A percentile compares a stretch with the other conserved stretches of the same genome.
Conservation (phyloP, 2,888 invertebrate species). For the Stenodera caucasica region DNA sequence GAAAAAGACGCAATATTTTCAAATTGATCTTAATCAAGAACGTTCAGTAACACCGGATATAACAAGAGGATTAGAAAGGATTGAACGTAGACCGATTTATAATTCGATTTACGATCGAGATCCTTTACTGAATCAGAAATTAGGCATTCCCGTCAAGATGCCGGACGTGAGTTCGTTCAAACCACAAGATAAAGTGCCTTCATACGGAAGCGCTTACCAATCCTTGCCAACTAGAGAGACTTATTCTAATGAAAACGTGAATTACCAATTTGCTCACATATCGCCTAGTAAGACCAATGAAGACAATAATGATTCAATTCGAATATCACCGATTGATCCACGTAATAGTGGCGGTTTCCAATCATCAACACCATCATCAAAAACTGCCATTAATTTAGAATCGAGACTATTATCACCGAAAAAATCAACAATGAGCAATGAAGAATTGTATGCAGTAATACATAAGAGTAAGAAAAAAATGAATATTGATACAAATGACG, state of each 20-base stretch:
- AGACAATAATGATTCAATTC: slow-evolving; percentile 55
- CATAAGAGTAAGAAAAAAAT: slow-evolving; percentile 76
- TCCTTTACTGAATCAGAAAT: slow-evolving; percentile 39
- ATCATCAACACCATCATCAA: slow-evolving; percentile 67
- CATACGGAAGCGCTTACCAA: slow-evolving; percentile 48
- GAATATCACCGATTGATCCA: slow-evolving; percentile 71
- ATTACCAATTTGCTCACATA: slow-evolving; percentile 32
- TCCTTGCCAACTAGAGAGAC: slow-evolving; percentile 41
- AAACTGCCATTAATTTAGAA: slow-evolving; percentile 59
- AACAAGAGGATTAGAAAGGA: slow-evolving; percentile 54
- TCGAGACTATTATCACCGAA: slow-evolving; percentile 65
- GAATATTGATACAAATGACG: slow-evolving; percentile 64
- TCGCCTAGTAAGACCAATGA: slow-evolving; percentile 22
- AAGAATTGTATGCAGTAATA: slow-evolving; percentile 75
- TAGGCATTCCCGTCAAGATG: slow-evolving; percentile 49
- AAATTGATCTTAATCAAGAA: slow-evolving; percentile 51
- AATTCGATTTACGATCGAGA: slow-evolving; percentile 24
- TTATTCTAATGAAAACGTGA: slow-evolving; percentile 27
- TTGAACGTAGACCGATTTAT: slow-evolving; percentile 18
- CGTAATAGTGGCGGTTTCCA: slow-evolving; percentile 63
- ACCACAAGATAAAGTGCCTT: slow-evolving; percentile 21
- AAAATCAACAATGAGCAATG: slow-evolving; percentile 76
- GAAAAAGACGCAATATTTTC: slow-evolving; percentile 54
- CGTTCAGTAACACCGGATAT: slow-evolving; percentile 60
- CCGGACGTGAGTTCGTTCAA: slow-evolving; percentile 31